Percentiles rank a stretch among this genome's conserved stretches.
Conservation (phyloP, 2,113 vertebrate genomes). For the Cebus imitator region DNA sequence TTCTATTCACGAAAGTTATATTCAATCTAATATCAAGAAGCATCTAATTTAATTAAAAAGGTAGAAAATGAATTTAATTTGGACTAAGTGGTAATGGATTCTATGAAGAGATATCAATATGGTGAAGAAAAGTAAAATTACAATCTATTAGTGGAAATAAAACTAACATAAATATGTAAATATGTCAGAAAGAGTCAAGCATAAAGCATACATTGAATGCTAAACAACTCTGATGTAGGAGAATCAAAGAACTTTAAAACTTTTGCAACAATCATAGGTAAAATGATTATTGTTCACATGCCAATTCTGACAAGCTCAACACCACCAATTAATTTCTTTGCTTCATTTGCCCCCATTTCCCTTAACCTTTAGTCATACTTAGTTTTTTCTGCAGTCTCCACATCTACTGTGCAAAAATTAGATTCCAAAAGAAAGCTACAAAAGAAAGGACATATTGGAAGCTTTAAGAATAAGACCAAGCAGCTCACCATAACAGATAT, state of each 20-base stretch:
- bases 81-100: slow-evolving; percentile 16
- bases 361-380: not conserved
- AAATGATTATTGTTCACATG: not conserved
- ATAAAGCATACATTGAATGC: not conserved
- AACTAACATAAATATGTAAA: not conserved
- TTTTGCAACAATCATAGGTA: not conserved
- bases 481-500: not conserved
- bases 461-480: not conserved
- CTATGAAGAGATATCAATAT: not conserved
- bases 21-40: slow-evolving; percentile 18
- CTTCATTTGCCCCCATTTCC: not conserved
- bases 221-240: not conserved
- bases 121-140: slow-evolving; percentile 9
- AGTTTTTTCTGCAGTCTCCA: not conserved
- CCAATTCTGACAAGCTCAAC: not conserved
- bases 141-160: not conserved
- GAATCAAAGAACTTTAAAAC: not conserved
- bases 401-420: not conserved
- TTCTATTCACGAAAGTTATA: slow-evolving; percentile 18
- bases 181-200: not conserved
- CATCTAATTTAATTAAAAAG: slow-evolving; percentile 14
- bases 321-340: not conserved
- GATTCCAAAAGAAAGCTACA: slow-evolving; percentile 12
- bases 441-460: not conserved
- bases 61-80: slow-evolving; percentile 41